These are phyloP conservation scores for Trachops cirrhosus DNA, from an alignment of 2,797 vertebrate species.

Conservation along the genomic window DNA sequence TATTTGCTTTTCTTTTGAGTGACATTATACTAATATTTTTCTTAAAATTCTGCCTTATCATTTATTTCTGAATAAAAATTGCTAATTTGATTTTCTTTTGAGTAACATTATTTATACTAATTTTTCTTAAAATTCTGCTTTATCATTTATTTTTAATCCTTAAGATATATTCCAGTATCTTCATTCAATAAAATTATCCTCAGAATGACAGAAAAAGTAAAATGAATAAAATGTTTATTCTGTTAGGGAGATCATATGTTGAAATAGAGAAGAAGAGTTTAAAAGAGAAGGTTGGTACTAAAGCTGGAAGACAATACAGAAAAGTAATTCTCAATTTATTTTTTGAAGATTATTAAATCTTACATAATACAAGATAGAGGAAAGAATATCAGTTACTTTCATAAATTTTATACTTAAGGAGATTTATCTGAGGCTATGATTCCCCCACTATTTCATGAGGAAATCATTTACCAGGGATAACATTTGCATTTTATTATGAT, in stretches of 20 bases:
- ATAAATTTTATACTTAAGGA: not conserved
- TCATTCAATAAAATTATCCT: not conserved
- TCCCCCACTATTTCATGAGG: conserved; percentile 7
- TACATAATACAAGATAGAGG: not conserved
- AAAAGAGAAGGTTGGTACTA: not conserved
- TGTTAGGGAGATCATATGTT: not conserved
- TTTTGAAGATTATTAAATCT: not conserved
- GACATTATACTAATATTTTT: not conserved
- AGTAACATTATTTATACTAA: not conserved
- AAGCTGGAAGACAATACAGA: not conserved
- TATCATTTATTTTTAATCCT: not conserved
- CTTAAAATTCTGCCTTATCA: not conserved
- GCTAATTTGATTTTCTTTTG: not conserved
- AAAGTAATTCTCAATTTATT: not conserved
- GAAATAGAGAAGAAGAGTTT: not conserved
- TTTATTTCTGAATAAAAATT: not conserved
- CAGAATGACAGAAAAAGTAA: not conserved
- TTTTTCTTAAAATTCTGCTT: not conserved
- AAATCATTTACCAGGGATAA: not conserved
- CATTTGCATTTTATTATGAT: not conserved
- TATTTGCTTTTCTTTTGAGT: not conserved
- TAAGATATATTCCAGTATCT: not conserved
- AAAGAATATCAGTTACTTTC: not conserved
- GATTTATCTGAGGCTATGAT: not conserved
- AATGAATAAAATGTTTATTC: not conserved